Base-by-base conservation (phyloP, 2,113 vertebrate species). In the Cygnus buccinator region DNA sequence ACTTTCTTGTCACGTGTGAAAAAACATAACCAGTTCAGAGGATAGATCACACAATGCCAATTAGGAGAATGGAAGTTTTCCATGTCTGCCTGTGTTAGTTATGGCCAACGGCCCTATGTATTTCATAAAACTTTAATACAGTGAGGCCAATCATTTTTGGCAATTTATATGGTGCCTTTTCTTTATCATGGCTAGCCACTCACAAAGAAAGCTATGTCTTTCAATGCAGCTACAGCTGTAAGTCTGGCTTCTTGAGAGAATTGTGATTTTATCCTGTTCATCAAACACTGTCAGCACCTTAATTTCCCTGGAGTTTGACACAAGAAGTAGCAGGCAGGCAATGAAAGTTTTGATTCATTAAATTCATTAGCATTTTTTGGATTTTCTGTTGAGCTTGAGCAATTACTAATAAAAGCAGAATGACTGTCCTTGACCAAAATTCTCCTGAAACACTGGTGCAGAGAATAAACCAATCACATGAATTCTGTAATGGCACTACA, bases 281-380 rank as follows among this genome's bases (percentile, higher is more conserved):
- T 97, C 93, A 77, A 89, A 82, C 62, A 91, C 70, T 96, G 82
- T 55, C 89, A 84, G 84, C 50, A 88, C 79, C 91, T 94, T 95
- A 95, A 93, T 96, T 97, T 96, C 95, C 94, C 96, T 84, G 46
- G 95, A 91, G 95, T 73, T 84, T 84, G 83, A 89, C 70, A 81
- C 26, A 75, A 87, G 65, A n/a, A 82, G 90, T 29, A 12, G 66
- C 71, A 76, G 83, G 66, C 79, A 94, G 86, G 93, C 87, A 91
- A 84, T 81, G 66, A 55, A 95, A 87, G 67, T 93, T 97, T 96
- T 96, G 93, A 95, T 96, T 95, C 93, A 94, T 96, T 97, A 89
- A 89, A 87, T 71, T 96, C 93, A 91, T 95, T 96, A 96, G 61
- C 80, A 94, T 92, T 94, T 96, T 93, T 92, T 84, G 14, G 62